phyloP scores from a whole-genome alignment of 2,797 vertebrate species.

The Dicrostonyx torquatus region DNA sequence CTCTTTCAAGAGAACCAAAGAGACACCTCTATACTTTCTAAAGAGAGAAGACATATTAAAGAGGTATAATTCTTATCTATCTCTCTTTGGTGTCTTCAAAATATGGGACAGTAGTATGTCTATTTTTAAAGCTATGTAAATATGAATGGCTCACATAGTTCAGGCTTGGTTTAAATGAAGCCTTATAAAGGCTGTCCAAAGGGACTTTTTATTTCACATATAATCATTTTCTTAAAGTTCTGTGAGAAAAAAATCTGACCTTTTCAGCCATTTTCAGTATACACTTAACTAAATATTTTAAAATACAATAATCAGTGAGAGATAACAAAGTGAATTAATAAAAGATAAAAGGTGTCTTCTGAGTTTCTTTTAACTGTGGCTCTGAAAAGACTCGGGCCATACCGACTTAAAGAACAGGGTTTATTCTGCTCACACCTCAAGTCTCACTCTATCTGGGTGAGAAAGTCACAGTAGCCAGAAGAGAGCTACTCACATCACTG shows the following conservation, averaged over 20 bases:
- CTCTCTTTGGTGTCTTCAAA: background rate
- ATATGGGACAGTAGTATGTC: accelerated
- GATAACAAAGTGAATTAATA: background rate
- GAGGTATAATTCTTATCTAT: background rate
- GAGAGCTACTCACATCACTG: background rate
- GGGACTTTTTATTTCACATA: background rate
- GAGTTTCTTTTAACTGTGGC: background rate
- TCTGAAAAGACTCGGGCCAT: background rate
- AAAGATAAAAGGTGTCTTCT: background rate
- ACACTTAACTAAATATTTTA: background rate
- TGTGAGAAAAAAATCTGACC: background rate
- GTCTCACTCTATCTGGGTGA: background rate
- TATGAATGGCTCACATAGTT: background rate
- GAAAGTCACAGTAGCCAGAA: background rate
- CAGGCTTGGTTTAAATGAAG: background rate
- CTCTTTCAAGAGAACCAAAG: no score
- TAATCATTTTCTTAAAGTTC: background rate
- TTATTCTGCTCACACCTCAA: background rate
- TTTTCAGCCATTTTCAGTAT: background rate
- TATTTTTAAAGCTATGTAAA: background rate
- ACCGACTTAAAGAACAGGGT: background rate
- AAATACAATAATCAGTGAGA: background rate
- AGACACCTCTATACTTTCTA: background rate
- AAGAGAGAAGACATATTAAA: background rate
- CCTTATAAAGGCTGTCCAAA: background rate